Percentiles rank a stretch among this genome's conserved stretches.
Conservation (phyloP, 2,797 vertebrate species). For the Urocyon cinereoargenteus region DNA sequence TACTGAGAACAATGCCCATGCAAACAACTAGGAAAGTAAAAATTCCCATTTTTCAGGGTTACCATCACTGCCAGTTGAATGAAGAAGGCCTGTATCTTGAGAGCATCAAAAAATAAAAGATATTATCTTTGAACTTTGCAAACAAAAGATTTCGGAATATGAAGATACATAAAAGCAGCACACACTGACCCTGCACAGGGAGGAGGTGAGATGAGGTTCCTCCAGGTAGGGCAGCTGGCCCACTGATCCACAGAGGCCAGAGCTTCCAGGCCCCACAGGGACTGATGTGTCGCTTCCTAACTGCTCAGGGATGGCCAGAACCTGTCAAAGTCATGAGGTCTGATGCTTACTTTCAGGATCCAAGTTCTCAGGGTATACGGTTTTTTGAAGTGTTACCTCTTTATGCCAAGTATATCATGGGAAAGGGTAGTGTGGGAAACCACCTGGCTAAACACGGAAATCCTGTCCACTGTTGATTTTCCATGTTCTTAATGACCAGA, state of each 20-base stretch:
- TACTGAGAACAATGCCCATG: background rate
- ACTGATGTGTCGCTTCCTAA: background rate
- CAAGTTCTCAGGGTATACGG: background rate
- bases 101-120: background rate
- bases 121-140: background rate
- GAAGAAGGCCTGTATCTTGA: background rate
- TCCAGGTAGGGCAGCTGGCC: accelerated
- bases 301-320: background rate
- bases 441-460: too few relatives aligned
- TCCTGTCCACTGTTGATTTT: background rate
- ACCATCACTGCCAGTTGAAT: too few relatives aligned
- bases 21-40: background rate
- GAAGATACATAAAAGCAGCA: background rate
- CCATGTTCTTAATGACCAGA: background rate
- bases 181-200: accelerated
- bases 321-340: background rate
- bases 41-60: background rate
- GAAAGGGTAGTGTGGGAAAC: accelerated
- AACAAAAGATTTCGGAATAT: background rate
- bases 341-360: background rate
- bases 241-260: background rate
- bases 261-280: accelerated
- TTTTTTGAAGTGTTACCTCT: background rate
- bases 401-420: background rate
- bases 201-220: accelerated